Conservation (phyloP, 1,140 invertebrate genomes). For the Papilio aristodemus region DNA sequence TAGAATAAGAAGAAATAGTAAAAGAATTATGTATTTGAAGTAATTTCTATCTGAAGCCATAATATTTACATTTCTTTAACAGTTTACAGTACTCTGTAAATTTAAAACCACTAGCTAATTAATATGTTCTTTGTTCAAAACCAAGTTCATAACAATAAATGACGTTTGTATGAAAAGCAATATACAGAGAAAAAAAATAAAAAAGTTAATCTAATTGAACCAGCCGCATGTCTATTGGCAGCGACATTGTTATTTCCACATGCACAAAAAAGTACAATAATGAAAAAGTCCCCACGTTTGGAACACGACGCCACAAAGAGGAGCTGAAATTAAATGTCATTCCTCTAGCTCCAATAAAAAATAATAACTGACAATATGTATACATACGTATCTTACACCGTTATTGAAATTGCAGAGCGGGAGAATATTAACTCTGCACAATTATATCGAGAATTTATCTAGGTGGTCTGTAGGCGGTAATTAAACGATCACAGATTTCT, state of each 20-base stretch:
- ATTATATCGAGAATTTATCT: background rate
- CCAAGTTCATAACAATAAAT: background rate
- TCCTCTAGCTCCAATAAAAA: slow-evolving; percentile 47
- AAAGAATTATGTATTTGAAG: no score
- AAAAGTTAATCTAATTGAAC: slow-evolving; percentile 51
- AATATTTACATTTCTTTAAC: no score
- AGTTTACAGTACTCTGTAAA: no score
- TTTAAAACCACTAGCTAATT: background rate
- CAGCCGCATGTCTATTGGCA: slow-evolving; percentile 45
- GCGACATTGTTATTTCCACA: slow-evolving; percentile 49
- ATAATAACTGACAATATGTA: slow-evolving; percentile 51
- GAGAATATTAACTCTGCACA: slow-evolving; percentile 24
- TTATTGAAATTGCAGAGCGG: slow-evolving; percentile 33
- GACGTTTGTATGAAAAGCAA: slow-evolving; percentile 28
- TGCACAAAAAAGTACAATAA: slow-evolving; percentile 47
- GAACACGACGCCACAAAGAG: slow-evolving; percentile 51
- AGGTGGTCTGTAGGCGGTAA: no score
- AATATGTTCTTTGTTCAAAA: background rate
- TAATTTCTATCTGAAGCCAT: no score
- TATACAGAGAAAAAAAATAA: slow-evolving; percentile 38
- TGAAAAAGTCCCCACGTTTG: slow-evolving; percentile 48
- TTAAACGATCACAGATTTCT: no score
- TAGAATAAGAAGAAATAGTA: no score
- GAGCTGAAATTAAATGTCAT: slow-evolving; percentile 66
- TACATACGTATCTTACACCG: slow-evolving; percentile 35